Evolutionary conservation across 2,888 invertebrate genomes (phyloP).

Genomic region (Pherbina coryleti): DNA sequence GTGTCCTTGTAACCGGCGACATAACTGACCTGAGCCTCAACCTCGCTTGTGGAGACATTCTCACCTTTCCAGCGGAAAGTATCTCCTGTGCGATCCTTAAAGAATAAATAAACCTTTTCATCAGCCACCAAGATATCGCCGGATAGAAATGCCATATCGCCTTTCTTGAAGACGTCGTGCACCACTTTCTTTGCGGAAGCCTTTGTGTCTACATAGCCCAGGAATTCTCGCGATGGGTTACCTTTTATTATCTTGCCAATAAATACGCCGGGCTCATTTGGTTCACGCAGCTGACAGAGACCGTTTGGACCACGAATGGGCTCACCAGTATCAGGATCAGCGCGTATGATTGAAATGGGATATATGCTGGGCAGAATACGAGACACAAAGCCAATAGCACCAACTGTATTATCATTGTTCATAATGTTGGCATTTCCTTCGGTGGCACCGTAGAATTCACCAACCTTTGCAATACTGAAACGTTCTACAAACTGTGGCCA

Average conservation of each 20-base stretch:
- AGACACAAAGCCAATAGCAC: conserved; percentile 95
- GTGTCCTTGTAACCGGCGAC: conserved; percentile 86
- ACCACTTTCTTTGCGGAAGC: conserved; percentile 95
- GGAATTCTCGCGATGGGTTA: conserved; percentile 91
- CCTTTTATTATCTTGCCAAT: conserved; percentile 93
- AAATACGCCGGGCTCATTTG: conserved; percentile 93
- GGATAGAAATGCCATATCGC: conserved; percentile 94
- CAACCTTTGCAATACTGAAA: conserved; percentile 85
- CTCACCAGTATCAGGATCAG: conserved; percentile 89
- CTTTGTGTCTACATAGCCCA: conserved; percentile 91
- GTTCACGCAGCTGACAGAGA: conserved; percentile 79
- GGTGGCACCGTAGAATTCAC: conserved; percentile 97
- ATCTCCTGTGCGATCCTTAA: conserved; percentile 76
- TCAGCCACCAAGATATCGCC: conserved; percentile 94
- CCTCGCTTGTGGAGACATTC: conserved; percentile 98
- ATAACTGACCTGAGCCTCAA: conserved; percentile 92
- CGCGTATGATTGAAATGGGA: conserved; percentile 93
- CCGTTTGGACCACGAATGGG: conserved; percentile 88
- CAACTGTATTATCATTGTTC: conserved; percentile 91
- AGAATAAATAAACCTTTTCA: conserved; percentile 92
- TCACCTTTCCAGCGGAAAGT: conserved; percentile 65
- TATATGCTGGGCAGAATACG: conserved; percentile 89
- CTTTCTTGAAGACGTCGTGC: conserved; percentile 86
- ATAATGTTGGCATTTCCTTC: conserved; percentile 99
- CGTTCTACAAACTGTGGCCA: conserved; percentile 91